Base-by-base conservation (phyloP, 2,888 invertebrate species). In the Perizoma affinitatum region DNA sequence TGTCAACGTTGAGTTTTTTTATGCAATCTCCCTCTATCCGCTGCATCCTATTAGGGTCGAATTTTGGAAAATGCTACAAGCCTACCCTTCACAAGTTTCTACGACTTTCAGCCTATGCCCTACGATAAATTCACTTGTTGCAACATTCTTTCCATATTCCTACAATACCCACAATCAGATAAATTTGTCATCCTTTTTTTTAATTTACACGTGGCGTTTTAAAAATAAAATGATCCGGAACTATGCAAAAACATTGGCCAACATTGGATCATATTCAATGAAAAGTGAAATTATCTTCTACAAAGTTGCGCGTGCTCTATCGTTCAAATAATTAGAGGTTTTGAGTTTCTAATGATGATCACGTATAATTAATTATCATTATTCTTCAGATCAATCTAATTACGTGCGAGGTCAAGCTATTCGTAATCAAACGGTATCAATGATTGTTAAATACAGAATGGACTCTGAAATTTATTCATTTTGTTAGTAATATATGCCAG, bases 401-500 rank as follows among this genome's bases (percentile, higher is more conserved):
- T 51, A 62, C 51, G 51, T 58, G 47, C 46, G 42, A 36, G 10
- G 10, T 41, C 36, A 43, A 46, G 45, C 7, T 45, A 22, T 45
- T 22, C 45, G 3, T 45, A 33, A 22, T 45, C 22, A 8, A 33
- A 4, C 8, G 22, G 8, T 33, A 22, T 45, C 45, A 33, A 33
- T 45, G 42, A 43, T 43, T 9, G 6, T 4, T 8, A 6, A 45
- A 22, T 22, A 22, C 22, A 22, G 22, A 22, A 22, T 22, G 22
- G 22, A 22, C 22, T 22, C 22, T 2, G 22, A 22, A 22, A 22
- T 22, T 22, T 22, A 22, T 22, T 22, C 3, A 22, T 22, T 22
- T 22, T 22, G 22, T 22, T 22, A 22, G 22, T 22, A 22, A 22
- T 22, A 22, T 22, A 2, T 22, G 22, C 22, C 1, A 22, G 22